phyloP scores from a whole-genome alignment of 2,888 invertebrate species.

The Coenonympha glycerion region DNA sequence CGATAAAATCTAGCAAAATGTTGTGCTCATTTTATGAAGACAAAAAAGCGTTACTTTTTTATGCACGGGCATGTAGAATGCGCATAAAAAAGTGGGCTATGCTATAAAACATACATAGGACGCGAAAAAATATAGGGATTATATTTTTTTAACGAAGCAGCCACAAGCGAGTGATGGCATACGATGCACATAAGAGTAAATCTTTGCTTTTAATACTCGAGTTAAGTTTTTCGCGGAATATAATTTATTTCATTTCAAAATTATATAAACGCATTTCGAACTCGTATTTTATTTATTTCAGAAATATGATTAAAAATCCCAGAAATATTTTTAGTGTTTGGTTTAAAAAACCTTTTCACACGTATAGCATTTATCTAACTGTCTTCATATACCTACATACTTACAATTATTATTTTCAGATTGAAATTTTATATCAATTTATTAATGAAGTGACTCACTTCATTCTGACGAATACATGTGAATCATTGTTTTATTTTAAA shows the following conservation, averaged over 20 bases:
- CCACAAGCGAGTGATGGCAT: background rate
- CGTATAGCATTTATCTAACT: too few relatives aligned
- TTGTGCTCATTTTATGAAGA: background rate
- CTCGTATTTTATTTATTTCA: too few relatives aligned
- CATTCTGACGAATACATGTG: too few relatives aligned
- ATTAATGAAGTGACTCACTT: too few relatives aligned
- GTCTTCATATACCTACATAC: too few relatives aligned
- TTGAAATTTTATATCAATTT: too few relatives aligned
- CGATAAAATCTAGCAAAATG: background rate
- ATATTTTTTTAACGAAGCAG: conserved; percentile 5
- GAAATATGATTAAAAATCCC: too few relatives aligned
- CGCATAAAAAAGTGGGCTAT: conserved; percentile 12
- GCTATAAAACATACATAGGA: background rate
- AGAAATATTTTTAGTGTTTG: too few relatives aligned
- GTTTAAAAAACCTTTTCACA: too few relatives aligned
- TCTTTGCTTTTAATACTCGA: background rate
- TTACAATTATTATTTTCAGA: too few relatives aligned
- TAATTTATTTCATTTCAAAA: background rate
- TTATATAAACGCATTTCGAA: background rate
- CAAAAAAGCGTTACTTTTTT: conserved; percentile 9
- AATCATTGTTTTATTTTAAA: too few relatives aligned
- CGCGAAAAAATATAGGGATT: background rate
- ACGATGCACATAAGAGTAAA: background rate
- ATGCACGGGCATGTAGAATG: conserved; percentile 13
- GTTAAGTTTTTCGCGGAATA: background rate